Evolutionary conservation across 2,888 invertebrate species (phyloP).

Genomic region (Beris chalybata): DNA sequence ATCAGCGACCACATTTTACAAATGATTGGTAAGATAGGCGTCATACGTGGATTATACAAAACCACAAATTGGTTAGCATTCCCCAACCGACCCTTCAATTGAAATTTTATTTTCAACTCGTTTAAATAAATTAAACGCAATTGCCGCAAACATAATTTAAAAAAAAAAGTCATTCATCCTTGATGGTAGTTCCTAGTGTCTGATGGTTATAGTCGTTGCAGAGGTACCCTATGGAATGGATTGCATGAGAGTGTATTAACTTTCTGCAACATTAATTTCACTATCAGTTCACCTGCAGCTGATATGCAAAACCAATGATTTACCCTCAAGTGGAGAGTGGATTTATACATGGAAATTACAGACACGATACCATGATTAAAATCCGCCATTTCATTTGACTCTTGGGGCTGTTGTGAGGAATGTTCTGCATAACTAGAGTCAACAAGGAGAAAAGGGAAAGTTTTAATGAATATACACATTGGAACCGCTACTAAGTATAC

Average conservation of each 20-base stretch:
- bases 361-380: constrained; percentile 23
- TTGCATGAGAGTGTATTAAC: constrained; percentile 15
- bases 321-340: constrained; percentile 10
- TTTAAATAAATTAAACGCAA: constrained; percentile 13
- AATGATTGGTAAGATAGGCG: no score
- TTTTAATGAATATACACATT: no score
- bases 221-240: no score
- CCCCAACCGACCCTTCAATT: neutral
- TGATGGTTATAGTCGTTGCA: no score
- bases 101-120: constrained; percentile 18
- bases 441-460: no score
- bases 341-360: constrained; percentile 36
- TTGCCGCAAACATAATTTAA: constrained; percentile 5
- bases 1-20: no score
- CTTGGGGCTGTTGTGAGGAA: neutral
- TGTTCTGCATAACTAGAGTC: neutral
- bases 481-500: no score
- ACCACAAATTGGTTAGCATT: neutral
- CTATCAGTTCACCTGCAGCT: constrained; percentile 32
- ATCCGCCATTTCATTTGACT: constrained; percentile 14
- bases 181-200: no score
- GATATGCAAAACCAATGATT: constrained; percentile 38
- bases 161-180: no score
- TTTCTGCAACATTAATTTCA: constrained; percentile 34
- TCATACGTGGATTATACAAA: no score